Percentiles rank a stretch among this genome's conserved stretches.
These are phyloP conservation scores for Zhuqinia jingwanae DNA, from an alignment of 2,888 invertebrate species.

Conservation along the genomic window DNA sequence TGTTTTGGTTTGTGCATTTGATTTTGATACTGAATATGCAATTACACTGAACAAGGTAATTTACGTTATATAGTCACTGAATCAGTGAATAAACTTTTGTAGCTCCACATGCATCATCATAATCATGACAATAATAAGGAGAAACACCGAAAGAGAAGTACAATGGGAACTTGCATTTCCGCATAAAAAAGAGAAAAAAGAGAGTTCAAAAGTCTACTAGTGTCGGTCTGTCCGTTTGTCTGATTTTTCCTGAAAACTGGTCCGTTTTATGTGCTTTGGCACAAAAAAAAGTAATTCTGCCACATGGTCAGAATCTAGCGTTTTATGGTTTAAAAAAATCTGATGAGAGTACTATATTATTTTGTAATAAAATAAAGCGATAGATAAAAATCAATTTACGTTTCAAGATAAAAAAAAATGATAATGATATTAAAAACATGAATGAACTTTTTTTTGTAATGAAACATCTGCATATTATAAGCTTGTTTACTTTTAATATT, in stretches of 20 bases:
- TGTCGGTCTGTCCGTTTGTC: slow-evolving; percentile 23
- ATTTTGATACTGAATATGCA: not conserved
- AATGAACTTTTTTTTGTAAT: not conserved
- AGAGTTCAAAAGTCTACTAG: slow-evolving; percentile 56
- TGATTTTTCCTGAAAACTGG: slow-evolving; percentile 39
- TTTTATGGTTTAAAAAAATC: too few species aligned
- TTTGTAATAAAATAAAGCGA: not conserved
- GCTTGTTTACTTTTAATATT: too few species aligned
- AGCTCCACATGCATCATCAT: not conserved
- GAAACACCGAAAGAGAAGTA: not conserved
- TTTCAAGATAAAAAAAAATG: not conserved
- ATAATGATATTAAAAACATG: not conserved
- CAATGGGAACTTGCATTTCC: slow-evolving; percentile 60
- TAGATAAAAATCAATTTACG: not conserved
- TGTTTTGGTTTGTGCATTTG: not conserved
- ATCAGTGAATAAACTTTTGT: not conserved
- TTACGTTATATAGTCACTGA: not conserved
- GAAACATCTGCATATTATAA: too few species aligned
- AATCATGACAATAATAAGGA: too few species aligned
- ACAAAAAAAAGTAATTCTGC: not conserved
- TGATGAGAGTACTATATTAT: slow-evolving; percentile 9
- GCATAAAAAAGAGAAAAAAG: slow-evolving; percentile 52
- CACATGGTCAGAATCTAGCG: too few species aligned
- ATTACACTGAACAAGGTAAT: not conserved
- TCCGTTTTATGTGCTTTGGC: slow-evolving; percentile 15